phyloP scores from a whole-genome alignment of 2,113 vertebrate genomes.

The Misgurnus mizolepis region DNA sequence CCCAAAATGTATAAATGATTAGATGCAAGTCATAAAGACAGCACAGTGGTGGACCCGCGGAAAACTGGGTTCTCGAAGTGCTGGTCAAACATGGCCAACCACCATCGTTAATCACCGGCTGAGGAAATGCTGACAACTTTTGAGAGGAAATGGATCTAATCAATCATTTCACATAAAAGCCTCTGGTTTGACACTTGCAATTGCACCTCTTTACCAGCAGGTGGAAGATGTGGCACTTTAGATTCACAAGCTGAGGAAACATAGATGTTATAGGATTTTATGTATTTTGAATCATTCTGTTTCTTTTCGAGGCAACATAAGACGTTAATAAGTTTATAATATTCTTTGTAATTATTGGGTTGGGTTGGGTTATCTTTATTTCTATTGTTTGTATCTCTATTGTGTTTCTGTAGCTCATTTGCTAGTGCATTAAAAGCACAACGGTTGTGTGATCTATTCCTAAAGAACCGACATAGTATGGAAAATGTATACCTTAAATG shows the following conservation, averaged over 20 bases:
- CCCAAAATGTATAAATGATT: conserved; percentile 9
- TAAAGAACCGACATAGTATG: no score
- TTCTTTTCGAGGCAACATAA: no score
- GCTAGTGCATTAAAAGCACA: no score
- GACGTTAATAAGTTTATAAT: no score
- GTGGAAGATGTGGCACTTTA: conserved; percentile 34
- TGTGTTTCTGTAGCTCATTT: no score
- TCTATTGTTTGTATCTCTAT: no score
- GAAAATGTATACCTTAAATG: no score
- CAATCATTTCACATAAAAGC: conserved; percentile 64
- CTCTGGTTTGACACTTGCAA: conserved; percentile 33
- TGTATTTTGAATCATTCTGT: no score
- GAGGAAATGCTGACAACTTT: conserved; percentile 55
- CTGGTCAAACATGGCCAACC: conserved; percentile 68
- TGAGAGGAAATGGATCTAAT: conserved; percentile 65
- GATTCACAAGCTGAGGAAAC: not conserved
- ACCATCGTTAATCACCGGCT: conserved; percentile 68
- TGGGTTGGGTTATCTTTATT: no score
- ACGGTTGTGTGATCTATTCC: no score
- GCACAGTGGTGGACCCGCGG: conserved; percentile 61
- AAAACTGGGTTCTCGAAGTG: conserved; percentile 60
- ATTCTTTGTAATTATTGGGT: no score
- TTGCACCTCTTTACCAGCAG: conserved; percentile 35
- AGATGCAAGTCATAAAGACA: conserved; percentile 28
- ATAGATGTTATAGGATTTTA: no score